A percentile compares a stretch with the other conserved stretches of the same genome.
phyloP scores from a whole-genome alignment of 2,797 vertebrate species.

The Silurus aristotelis region DNA sequence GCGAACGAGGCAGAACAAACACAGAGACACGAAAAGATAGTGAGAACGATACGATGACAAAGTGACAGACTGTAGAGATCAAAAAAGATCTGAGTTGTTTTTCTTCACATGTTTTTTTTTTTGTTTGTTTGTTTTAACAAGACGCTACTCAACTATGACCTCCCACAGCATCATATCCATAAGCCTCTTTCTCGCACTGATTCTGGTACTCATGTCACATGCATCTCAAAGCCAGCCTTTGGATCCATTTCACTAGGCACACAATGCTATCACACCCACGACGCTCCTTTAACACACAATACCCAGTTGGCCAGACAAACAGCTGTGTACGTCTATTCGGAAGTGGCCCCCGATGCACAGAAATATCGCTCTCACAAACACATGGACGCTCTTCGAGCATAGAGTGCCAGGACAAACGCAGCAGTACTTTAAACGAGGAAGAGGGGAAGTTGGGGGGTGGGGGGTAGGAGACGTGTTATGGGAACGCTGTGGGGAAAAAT shows the following conservation, averaged over 20 bases:
- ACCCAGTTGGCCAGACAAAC: conserved; percentile 37
- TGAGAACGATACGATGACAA: neutral
- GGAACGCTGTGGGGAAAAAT: conserved; percentile 70
- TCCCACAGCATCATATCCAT: neutral
- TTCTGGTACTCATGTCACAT: conserved; percentile 8
- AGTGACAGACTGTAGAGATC: conserved; percentile 6
- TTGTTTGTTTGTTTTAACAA: neutral
- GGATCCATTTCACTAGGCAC: conserved; percentile 27
- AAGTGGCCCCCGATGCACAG: conserved; percentile 54
- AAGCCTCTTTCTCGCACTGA: conserved; percentile 1
- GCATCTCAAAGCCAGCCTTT: conserved; percentile 25
- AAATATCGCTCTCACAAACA: conserved; percentile 68
- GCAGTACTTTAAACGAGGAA: conserved; percentile 52
- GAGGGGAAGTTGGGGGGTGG: too few relatives aligned
- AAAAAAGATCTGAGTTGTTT: neutral
- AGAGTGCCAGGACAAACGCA: conserved; percentile 61
- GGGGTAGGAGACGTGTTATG: conserved; percentile 44
- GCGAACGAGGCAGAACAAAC: conserved; percentile 9
- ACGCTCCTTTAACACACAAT: conserved; percentile 24
- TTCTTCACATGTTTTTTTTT: too few relatives aligned
- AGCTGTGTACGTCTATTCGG: conserved; percentile 57
- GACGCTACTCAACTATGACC: neutral
- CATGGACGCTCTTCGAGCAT: conserved; percentile 60
- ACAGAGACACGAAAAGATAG: neutral
- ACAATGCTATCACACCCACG: conserved; percentile 17